Base-by-base conservation (phyloP, 2,797 vertebrate genomes). In the Acridotheres tristis region DNA sequence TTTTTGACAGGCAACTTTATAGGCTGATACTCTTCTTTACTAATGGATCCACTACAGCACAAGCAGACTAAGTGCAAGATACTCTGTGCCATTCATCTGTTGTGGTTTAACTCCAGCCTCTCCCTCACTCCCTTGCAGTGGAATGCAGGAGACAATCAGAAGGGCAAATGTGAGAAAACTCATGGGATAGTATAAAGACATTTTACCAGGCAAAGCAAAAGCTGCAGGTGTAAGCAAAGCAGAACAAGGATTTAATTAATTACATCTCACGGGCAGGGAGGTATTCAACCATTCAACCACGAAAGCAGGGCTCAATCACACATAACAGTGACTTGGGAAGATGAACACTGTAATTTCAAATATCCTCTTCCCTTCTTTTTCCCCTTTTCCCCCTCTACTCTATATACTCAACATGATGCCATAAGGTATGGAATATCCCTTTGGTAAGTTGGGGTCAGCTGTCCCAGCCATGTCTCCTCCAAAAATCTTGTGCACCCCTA, bases 121-220 rank as follows among this genome's bases (percentile, higher is more conserved):
- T 72, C 0, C 0, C 53, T 72, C 59, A 15, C 30, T 72, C 18
- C 22, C 29, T 45, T 3, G 1, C 26, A 21, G 30, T 66, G 59
- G 53, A 40, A 61, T 66, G 22, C 27, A 13, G 11, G 11, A 59
- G 40, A 54, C 26, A 84, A 36, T 72, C 47, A 72, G 30, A 78
- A 32, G 11, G 19, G 9, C 22, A 59, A 42, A 59, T 66, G 9
- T 84, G 40, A 54, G 47, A 66, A 72, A 53, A 72, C 9, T 14
- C 16, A 21, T 72, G 47, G 47, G 11, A 17, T 78, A 21, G 23
- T n/a, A 29, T 42, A 59, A 66, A 36, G 40, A 11, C 9, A 59
- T 30, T 59, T 59, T 59, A 42, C 27, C 22, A 42, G 47, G 11
- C 30, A 42, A 59, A 72, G 34, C 18, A 32, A 59, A 66, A 84